Evolutionary conservation across 2,113 vertebrate genomes (phyloP), one percentile per base, ranked within the genome.

Genomic region (Formicarius rufipectus): DNA sequence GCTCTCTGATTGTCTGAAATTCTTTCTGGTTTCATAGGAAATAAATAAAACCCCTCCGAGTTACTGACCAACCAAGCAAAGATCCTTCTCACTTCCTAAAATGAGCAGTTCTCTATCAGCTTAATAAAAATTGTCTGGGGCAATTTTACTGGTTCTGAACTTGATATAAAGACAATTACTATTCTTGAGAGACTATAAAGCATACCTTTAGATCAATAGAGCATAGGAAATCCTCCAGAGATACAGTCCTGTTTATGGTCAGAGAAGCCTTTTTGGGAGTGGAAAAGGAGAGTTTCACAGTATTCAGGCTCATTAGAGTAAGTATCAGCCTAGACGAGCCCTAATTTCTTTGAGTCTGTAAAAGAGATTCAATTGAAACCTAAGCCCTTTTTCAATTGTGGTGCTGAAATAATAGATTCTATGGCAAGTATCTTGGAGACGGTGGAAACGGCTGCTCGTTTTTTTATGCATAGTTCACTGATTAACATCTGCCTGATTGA

Each of bases 401-500:
- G 53, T 73, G 92, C 91, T 63, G 85, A 62, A 89, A 92, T 85
- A 94, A 96, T 91, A 89, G 94, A 97, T 91, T 97, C 94, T 96
- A 82, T 88, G 72, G 88, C 84, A 97, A 97, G 77, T 96, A 95
- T 97, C 96, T 97, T 97, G 77, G 95, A 92, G 90, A 98, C 95
- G 96, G 90, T 97, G 88, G 95, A 97, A 96, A 96, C 6, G 93
- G 95, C 95, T 97, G 92, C 97, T 97, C 92, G 90, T 91, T 96
- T 96, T 97, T 97, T 96, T 92, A 68, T 95, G 84, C 80, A 88
- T 88, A 95, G 78, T 97, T 95, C 94, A 92, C 93, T 96, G 96
- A 97, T 95, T 95, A 96, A 95, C 93, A 90, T 97, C 91, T 97
- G 93, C 90, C 89, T 97, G 95, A 95, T 97, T 97, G 84, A 93